phyloP scores from a whole-genome alignment of 2,888 invertebrate species.

The Dermolepida albohirtum region DNA sequence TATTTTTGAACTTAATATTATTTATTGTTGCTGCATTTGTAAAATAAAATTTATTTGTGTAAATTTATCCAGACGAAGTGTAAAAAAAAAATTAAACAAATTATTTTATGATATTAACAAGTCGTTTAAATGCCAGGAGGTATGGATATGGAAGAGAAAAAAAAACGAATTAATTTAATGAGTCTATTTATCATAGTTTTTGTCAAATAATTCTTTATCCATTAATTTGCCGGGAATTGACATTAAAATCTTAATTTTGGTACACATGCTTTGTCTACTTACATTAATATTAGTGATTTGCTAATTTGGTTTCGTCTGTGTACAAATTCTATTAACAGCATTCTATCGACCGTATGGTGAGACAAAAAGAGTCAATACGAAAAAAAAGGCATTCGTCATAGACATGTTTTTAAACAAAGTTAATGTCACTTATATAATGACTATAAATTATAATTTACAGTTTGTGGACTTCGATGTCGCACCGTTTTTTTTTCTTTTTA shows the following conservation, averaged over 20 bases:
- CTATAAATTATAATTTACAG: constrained; percentile 41
- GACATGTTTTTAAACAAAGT: not conserved
- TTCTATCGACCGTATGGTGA: too few relatives aligned
- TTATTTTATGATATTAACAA: constrained; percentile 16
- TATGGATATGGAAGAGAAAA: not conserved
- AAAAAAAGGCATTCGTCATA: too few relatives aligned
- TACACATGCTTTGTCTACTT: too few relatives aligned
- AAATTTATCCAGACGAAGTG: too few relatives aligned
- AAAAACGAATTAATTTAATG: constrained; percentile 14
- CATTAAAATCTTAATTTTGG: constrained; percentile 1
- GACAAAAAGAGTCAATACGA: too few relatives aligned
- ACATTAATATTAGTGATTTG: constrained; percentile 7
- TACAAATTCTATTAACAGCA: not conserved
- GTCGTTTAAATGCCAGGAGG: not conserved
- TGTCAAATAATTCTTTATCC: constrained; percentile 16
- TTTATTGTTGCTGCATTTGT: too few relatives aligned
- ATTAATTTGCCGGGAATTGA: not conserved
- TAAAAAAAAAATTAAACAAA: too few relatives aligned
- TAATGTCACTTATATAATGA: constrained; percentile 40
- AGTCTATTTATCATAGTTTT: constrained; percentile 22
- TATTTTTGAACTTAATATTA: not conserved
- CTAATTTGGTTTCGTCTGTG: constrained; percentile 3
- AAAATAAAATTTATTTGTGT: too few relatives aligned
- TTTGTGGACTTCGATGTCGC: constrained; percentile 36
- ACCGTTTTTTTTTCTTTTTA: constrained; percentile 29